Base-by-base conservation (phyloP, 1,140 invertebrate species). In the Ostrea denselamellosa region DNA sequence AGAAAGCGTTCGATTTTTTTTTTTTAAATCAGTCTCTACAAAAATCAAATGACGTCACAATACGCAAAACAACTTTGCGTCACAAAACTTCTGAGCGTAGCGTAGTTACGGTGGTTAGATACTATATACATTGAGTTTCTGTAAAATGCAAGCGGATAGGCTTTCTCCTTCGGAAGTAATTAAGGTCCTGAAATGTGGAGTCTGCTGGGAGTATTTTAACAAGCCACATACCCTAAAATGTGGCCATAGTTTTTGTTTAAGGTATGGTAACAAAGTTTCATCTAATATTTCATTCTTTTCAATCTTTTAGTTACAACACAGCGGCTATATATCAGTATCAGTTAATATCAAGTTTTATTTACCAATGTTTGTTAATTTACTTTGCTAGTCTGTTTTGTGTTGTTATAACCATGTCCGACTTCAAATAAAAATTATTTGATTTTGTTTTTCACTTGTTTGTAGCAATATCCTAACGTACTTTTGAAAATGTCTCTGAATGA, bases 171-270 rank as follows among this genome's bases (percentile, higher is more conserved):
- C 71, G 4, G 71, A 86, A 25, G 65, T 71, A 52, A 19, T 77
- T n/a, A 86, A 86, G 52, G 65, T 19, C 65, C 12, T 86, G 10
- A 86, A 86, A 81, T 86, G 85, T 56, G 53, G 85, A 51, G 71
- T 86, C 25, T 86, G 85, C 53, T 86, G 68, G 85, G 68, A 25
- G 0, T 86, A 86, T 25, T 86, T 77, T 22, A 28, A 51, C 65
- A 86, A 86, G 54, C 85, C 85, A 28, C 85, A 86, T 19, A 86
- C 85, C 17, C 71, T 86, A n/a, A 86, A 81, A 86, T 86, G 85
- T 56, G 85, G 85, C 17, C 85, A 86, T 34, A 86, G 85, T 28
- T 86, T 86, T 77, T 86, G 85, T 56, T 68, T 86, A 5, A 86
- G 71, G 85, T 81, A 56, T 22, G 68, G 5, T 44, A 1, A 44